Percentiles rank a stretch among this genome's conserved stretches.
These are phyloP conservation scores for Sus cebifrons DNA, from an alignment of 2,797 vertebrate species.

Conservation along the genomic window DNA sequence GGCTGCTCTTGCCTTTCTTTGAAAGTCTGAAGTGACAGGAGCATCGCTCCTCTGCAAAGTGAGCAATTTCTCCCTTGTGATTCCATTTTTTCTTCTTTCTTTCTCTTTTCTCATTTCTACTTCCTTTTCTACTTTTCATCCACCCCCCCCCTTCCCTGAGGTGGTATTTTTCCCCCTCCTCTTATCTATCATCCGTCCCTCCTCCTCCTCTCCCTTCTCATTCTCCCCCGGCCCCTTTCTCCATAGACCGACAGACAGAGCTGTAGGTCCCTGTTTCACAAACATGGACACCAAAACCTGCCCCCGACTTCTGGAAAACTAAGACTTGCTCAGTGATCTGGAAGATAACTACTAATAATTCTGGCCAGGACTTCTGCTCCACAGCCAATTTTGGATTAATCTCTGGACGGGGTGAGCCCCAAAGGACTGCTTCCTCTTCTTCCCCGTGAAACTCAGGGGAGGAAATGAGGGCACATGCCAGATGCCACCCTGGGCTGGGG, in stretches of 20 bases:
- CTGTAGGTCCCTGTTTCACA: not conserved
- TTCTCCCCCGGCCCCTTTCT: not conserved
- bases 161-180: not conserved
- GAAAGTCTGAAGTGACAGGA: not conserved
- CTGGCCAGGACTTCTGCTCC: slow-evolving; percentile 31
- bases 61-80: not conserved
- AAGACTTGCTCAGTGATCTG: slow-evolving; percentile 48
- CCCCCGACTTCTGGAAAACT: slow-evolving; percentile 6
- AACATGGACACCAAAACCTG: not conserved
- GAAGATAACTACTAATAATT: slow-evolving; percentile 31
- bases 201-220: not conserved
- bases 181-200: not conserved
- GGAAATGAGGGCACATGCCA: not conserved
- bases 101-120: not conserved
- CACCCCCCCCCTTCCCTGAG: not conserved
- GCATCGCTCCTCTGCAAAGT: not conserved
- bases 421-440: not conserved
- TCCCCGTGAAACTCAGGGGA: not conserved
- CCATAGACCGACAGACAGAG: not conserved
- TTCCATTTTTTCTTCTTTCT: not conserved
- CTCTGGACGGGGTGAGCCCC: slow-evolving; percentile 13
- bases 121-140: not conserved
- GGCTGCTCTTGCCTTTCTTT: not conserved
- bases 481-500: not conserved
- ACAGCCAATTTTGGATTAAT: slow-evolving; percentile 37